A percentile compares a stretch with the other conserved stretches of the same genome.
phyloP scores from a whole-genome alignment of 2,113 vertebrate species.

The Chamaea fasciata region DNA sequence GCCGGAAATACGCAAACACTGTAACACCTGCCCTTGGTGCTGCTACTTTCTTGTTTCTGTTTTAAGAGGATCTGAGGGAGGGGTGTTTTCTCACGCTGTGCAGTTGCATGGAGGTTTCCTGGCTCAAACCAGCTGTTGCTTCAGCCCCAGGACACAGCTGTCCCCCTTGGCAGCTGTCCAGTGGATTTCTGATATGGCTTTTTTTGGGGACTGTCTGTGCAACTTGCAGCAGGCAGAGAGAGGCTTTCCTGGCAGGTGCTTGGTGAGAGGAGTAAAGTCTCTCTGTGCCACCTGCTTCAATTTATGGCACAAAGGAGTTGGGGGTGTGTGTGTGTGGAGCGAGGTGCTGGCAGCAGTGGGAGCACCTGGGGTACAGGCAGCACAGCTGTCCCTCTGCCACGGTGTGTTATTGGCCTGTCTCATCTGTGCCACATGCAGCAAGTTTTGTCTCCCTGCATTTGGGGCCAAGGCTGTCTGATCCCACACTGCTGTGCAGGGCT shows the following conservation, averaged over 20 bases:
- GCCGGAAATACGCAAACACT: background rate
- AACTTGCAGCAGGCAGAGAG: background rate
- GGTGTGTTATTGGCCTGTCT: fast-evolving
- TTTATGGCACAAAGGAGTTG: fast-evolving
- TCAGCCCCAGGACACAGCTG: background rate
- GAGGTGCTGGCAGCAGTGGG: fast-evolving
- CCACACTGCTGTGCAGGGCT: background rate
- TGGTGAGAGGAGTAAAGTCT: background rate
- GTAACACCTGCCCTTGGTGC: background rate
- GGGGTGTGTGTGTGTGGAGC: fast-evolving
- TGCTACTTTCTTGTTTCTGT: background rate
- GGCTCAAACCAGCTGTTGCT: background rate
- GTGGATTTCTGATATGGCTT: background rate
- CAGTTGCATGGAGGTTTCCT: background rate
- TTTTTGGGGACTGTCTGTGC: background rate
- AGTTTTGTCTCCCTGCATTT: background rate
- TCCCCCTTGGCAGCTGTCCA: background rate
- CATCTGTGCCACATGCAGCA: fast-evolving
- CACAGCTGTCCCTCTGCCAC: fast-evolving
- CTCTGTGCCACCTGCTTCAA: background rate
- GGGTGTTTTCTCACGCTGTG: background rate
- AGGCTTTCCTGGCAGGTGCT: background rate
- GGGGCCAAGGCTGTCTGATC: background rate
- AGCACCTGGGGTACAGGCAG: background rate
- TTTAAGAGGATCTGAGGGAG: background rate